phyloP scores from a whole-genome alignment of 1,140 invertebrate species.

The Panagrolaimus sp. region DNA sequence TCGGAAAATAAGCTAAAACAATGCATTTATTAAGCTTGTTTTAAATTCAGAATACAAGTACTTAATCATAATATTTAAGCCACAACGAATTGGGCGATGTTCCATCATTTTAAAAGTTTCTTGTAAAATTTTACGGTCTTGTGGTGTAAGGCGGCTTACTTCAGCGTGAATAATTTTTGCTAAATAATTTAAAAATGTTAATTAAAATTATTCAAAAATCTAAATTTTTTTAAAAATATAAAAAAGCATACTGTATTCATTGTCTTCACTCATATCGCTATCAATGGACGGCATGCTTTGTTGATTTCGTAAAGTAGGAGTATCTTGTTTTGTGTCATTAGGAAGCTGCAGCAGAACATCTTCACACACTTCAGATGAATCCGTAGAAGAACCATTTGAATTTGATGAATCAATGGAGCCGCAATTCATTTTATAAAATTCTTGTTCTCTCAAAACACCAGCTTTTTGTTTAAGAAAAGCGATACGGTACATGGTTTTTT shows the following conservation, averaged over 20 bases:
- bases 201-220: too few species aligned
- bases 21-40: not conserved
- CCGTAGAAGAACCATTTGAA: too few species aligned
- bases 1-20: conserved; percentile 45
- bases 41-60: not conserved
- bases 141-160: not conserved
- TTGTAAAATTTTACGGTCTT: conserved; percentile 4
- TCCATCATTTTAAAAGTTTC: not conserved
- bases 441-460: too few species aligned
- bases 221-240: not conserved
- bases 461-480: too few species aligned
- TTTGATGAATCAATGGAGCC: too few species aligned
- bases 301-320: not conserved
- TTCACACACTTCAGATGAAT: too few species aligned
- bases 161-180: not conserved
- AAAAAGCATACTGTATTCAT: not conserved
- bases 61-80: conserved; percentile 11
- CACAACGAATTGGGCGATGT: not conserved
- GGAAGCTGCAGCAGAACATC: not conserved
- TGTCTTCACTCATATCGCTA: not conserved
- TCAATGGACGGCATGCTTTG: too few species aligned
- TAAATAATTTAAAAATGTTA: not conserved
- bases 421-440: too few species aligned
- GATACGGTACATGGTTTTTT: too few species aligned
- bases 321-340: not conserved